phyloP scores from a whole-genome alignment of 1,140 invertebrate species.

The Dufourea novaeangliae region DNA sequence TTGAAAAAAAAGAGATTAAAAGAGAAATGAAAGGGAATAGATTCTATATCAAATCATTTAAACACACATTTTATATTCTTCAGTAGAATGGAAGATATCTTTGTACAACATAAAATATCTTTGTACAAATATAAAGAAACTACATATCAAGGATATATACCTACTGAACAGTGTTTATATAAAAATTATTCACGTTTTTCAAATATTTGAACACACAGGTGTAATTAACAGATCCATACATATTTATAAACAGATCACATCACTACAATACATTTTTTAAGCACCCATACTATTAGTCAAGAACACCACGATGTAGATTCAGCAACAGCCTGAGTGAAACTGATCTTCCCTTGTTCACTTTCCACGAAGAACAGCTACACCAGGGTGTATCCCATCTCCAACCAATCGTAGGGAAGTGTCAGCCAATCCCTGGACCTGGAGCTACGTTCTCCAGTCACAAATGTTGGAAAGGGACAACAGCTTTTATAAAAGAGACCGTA shows the following conservation, averaged over 20 bases:
- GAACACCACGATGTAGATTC: conserved; percentile 37
- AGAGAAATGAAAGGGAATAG: not conserved
- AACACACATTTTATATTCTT: not conserved
- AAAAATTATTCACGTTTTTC: conserved; percentile 9
- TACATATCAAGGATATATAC: not conserved
- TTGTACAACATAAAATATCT: no score
- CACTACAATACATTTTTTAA: conserved; percentile 25
- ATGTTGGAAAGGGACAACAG: conserved; percentile 62
- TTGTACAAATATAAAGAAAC: not conserved
- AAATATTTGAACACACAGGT: not conserved
- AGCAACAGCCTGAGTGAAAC: conserved; percentile 52
- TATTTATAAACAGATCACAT: not conserved
- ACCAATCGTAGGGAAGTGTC: conserved; percentile 57
- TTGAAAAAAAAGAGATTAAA: not conserved
- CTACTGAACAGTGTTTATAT: not conserved
- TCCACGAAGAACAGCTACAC: conserved; percentile 45
- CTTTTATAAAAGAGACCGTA: conserved; percentile 42
- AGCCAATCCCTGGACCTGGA: conserved; percentile 61
- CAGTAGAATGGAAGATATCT: not conserved
- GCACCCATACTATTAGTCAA: conserved; percentile 35
- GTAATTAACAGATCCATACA: not conserved
- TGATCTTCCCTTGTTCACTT: conserved; percentile 68
- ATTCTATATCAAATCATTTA: not conserved
- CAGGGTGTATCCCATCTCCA: conserved; percentile 50
- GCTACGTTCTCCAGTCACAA: conserved; percentile 56